These are phyloP conservation scores for Liopterus haemorrhoidalis DNA, from an alignment of 2,888 invertebrate species.

Conservation along the genomic window DNA sequence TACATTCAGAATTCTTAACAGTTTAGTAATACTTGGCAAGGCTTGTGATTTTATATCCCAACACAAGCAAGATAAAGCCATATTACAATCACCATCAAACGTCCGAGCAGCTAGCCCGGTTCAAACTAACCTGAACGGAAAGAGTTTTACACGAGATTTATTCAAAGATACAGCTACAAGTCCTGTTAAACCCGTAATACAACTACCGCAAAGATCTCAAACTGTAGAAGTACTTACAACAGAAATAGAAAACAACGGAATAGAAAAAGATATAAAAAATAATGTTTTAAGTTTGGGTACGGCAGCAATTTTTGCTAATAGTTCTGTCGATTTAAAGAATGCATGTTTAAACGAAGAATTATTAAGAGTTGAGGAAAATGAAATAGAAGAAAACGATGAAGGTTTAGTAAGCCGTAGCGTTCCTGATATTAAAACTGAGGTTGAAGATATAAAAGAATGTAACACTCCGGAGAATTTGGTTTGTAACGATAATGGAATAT, in stretches of 20 bases:
- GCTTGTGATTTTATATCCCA: conserved; percentile 82
- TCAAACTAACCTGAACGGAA: conserved; percentile 36
- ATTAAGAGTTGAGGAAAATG: conserved; percentile 48
- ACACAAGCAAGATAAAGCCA: conserved; percentile 52
- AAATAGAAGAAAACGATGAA: conserved; percentile 42
- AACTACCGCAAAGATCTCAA: conserved; percentile 22
- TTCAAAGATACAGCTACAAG: conserved; percentile 43
- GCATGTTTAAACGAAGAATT: conserved; percentile 75
- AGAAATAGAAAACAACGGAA: conserved; percentile 3
- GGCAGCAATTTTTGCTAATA: conserved; percentile 78
- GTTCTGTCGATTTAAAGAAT: conserved; percentile 76
- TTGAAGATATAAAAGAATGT: conserved; percentile 42
- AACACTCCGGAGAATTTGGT: conserved; percentile 28
- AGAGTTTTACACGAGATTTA: conserved; percentile 32
- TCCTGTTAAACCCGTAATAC: conserved; percentile 37
- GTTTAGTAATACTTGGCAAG: conserved; percentile 82
- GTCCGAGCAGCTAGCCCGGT: conserved; percentile 33
- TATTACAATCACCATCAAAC: conserved; percentile 44
- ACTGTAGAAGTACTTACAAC: conserved; percentile 25
- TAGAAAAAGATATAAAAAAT: conserved; percentile 33
- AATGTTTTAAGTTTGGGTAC: conserved; percentile 60
- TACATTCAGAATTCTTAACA: conserved; percentile 73
- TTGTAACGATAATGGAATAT: conserved; percentile 43
- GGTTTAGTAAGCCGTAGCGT: conserved; percentile 56
- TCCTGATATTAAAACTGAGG: conserved; percentile 53